These are phyloP conservation scores for Setophaga petechia DNA, from an alignment of 2,113 vertebrate species.

Conservation along the genomic window DNA sequence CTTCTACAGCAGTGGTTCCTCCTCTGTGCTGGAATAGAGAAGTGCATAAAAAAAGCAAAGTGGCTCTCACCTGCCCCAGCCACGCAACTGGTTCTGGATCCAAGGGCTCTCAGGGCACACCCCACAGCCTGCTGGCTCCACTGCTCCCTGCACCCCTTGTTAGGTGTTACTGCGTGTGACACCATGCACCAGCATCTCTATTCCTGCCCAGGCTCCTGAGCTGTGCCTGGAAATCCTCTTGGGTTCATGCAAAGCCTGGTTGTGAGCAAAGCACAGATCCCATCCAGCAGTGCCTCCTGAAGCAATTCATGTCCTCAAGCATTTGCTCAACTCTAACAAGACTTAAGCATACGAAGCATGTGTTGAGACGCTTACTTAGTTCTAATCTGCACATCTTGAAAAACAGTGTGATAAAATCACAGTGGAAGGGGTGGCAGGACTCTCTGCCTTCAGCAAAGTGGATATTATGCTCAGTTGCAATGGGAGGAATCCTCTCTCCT, in stretches of 20 bases:
- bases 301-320: not conserved
- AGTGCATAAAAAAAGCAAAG: not conserved
- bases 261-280: not conserved
- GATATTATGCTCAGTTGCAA: not conserved
- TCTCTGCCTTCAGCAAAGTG: not conserved
- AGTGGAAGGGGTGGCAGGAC: not conserved
- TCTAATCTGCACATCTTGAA: not conserved
- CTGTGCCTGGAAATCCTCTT: not conserved
- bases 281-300: not conserved
- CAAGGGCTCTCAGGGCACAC: not conserved
- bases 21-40: not conserved
- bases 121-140: not conserved
- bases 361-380: not conserved
- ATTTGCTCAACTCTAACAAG: not conserved
- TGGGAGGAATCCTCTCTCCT: not conserved
- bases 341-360: not conserved
- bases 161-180: not conserved
- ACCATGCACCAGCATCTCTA: not conserved
- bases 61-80: not conserved
- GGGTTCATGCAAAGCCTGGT: not conserved
- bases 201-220: not conserved
- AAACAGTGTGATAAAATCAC: not conserved
- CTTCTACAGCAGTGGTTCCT: not conserved
- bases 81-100: not conserved
- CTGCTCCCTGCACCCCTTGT: rapidly evolving